Conservation (phyloP, 1,140 invertebrate genomes). For the Himalopsyche phryganea region DNA sequence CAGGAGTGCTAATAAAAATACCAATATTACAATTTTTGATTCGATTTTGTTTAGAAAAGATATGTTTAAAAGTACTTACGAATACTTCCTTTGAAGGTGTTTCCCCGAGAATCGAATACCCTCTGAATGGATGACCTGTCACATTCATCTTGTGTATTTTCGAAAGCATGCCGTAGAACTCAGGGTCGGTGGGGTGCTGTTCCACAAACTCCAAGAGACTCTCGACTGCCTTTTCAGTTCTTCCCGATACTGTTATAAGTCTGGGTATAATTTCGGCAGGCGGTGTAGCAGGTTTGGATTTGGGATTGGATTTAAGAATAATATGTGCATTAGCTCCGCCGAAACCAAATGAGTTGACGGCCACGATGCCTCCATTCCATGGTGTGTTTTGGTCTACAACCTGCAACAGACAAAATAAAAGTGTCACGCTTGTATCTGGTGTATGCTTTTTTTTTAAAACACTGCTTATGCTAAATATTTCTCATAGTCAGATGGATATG, state of each 20-base stretch:
- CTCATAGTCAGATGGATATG: no score
- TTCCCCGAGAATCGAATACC: constrained; percentile 69
- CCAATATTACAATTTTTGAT: no score
- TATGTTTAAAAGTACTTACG: no score
- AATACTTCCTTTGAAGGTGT: constrained; percentile 42
- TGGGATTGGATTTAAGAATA: constrained; percentile 75
- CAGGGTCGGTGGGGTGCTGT: constrained; percentile 62
- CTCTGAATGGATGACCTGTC: constrained; percentile 69
- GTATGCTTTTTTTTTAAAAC: no score
- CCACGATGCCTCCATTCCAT: constrained; percentile 83
- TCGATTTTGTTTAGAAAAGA: no score
- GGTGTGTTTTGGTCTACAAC: constrained; percentile 76
- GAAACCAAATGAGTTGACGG: constrained; percentile 95
- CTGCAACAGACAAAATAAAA: constrained; percentile 38
- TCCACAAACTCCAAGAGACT: constrained; percentile 63
- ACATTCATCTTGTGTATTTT: constrained; percentile 68
- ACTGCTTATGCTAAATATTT: no score
- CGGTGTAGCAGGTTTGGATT: constrained; percentile 59
- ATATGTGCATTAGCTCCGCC: constrained; percentile 95
- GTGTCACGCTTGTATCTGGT: no score
- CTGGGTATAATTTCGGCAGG: constrained; percentile 59
- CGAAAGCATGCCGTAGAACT: constrained; percentile 74
- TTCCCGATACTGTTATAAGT: constrained; percentile 75
- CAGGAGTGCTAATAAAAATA: no score
- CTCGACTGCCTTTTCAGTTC: constrained; percentile 78